Percentiles rank a stretch among this genome's conserved stretches.
Evolutionary conservation across 1,140 invertebrate genomes (phyloP).

Genomic region (Atta colombica): DNA sequence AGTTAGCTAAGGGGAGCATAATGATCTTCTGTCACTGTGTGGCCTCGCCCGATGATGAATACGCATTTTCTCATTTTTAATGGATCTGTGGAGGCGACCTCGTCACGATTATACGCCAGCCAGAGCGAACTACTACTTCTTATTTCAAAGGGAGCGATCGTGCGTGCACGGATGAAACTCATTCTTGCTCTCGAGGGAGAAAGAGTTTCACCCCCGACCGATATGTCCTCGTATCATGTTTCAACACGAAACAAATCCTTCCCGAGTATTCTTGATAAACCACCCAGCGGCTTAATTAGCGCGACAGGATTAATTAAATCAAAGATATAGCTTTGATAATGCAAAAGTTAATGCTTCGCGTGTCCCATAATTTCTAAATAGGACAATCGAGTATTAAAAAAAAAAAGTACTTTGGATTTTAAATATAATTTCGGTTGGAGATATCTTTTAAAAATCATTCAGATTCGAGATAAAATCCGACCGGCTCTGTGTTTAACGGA

Average conservation of each 20-base stretch:
- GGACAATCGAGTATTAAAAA: not conserved
- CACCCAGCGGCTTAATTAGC: slow-evolving; percentile 20
- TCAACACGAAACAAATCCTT: slow-evolving; percentile 20
- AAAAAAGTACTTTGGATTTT: not conserved
- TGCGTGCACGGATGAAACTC: slow-evolving; percentile 26
- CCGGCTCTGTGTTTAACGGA: not conserved
- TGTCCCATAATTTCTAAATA: not conserved
- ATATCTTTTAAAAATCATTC: not conserved
- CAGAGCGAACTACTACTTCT: slow-evolving; percentile 14
- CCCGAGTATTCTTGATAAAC: not conserved
- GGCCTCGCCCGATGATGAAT: slow-evolving; percentile 43
- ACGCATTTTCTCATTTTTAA: slow-evolving; percentile 56
- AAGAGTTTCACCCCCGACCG: not conserved
- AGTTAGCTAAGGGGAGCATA: not conserved
- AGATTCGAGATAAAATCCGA: slow-evolving; percentile 19
- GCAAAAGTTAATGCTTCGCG: not conserved
- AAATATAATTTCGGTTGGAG: not conserved
- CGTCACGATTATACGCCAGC: slow-evolving; percentile 34
- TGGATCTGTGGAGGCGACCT: slow-evolving; percentile 24
- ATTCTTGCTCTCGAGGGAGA: slow-evolving; percentile 12
- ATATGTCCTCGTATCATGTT: slow-evolving; percentile 8
- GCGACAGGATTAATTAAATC: slow-evolving; percentile 9
- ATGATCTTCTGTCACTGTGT: not conserved
- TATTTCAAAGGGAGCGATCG: slow-evolving; percentile 46
- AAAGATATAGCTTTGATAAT: not conserved